Evolutionary conservation across 1,140 invertebrate genomes (phyloP).

Genomic region (Phthorimaea operculella): DNA sequence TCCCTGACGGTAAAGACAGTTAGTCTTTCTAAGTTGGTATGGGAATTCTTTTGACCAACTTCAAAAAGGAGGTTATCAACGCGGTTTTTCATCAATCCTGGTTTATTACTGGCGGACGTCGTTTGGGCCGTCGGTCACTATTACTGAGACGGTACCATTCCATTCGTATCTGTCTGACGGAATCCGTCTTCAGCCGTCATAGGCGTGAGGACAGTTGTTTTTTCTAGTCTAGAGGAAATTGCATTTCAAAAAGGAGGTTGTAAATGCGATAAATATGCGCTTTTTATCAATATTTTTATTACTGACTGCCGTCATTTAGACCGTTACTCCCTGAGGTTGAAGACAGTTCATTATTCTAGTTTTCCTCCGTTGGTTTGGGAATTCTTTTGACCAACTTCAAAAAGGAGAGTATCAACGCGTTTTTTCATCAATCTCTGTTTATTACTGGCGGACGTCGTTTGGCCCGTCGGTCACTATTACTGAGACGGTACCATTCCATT

Average conservation of each 20-base stretch:
- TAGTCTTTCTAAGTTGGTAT: too few relatives aligned
- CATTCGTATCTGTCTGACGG: constrained; percentile 60
- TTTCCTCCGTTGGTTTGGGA: too few relatives aligned
- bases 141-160: constrained; percentile 52
- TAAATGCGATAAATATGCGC: background rate
- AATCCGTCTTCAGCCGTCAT: constrained; percentile 47
- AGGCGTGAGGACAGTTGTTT: constrained; percentile 20
- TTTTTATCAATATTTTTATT: background rate
- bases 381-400: too few relatives aligned
- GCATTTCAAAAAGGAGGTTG: background rate
- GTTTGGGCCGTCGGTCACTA: constrained; percentile 35
- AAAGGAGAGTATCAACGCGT: too few relatives aligned
- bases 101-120: constrained; percentile 62
- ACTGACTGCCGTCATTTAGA: background rate
- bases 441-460: constrained; percentile 48
- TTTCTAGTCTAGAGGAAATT: constrained; percentile 14
- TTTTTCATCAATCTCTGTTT: constrained; percentile 70
- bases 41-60: too few relatives aligned
- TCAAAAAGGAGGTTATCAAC: too few relatives aligned
- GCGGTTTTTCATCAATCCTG: constrained; percentile 70
- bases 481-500: constrained; percentile 54
- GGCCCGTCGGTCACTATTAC: constrained; percentile 48
- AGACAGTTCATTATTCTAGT: too few relatives aligned
- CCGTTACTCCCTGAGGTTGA: too few relatives aligned
- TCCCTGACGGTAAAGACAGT: too few relatives aligned